Percentiles rank a stretch among this genome's conserved stretches.
Evolutionary conservation across 2,797 vertebrate genomes (phyloP).

Genomic region (Acrossocheilus wenchowensis): DNA sequence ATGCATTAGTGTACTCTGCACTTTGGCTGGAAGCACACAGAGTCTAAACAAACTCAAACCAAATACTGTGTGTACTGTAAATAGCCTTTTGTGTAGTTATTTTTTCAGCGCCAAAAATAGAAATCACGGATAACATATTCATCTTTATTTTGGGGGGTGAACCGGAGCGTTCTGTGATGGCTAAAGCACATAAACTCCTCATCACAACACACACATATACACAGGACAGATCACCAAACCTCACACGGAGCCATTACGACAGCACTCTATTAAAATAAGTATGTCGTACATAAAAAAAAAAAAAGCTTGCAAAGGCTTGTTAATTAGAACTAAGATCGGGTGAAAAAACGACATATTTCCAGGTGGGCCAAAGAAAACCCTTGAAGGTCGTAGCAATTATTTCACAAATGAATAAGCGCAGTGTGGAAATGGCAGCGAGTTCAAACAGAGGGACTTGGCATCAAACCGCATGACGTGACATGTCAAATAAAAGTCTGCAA

Average conservation of each 20-base stretch:
- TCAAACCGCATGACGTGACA: constrained; percentile 68
- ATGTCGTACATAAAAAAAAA: constrained; percentile 19
- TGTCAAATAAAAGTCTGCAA: constrained; percentile 75
- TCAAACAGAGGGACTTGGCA: constrained; percentile 71
- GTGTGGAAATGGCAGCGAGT: constrained; percentile 68
- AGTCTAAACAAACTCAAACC: constrained; percentile 60
- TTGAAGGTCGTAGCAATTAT: constrained; percentile 71
- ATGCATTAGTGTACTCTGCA: constrained; percentile 62
- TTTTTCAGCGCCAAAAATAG: constrained; percentile 58
- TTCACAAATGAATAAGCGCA: constrained; percentile 72
- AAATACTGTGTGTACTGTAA: constrained; percentile 58
- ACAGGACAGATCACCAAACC: constrained; percentile 30
- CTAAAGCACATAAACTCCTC: constrained; percentile 37
- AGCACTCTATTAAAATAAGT: constrained; percentile 30
- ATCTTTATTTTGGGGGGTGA: constrained; percentile 58
- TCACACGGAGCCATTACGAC: constrained; percentile 26
- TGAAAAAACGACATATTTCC: constrained; percentile 52
- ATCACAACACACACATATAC: constrained; percentile 38
- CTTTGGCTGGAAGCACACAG: constrained; percentile 68
- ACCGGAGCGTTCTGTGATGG: constrained; percentile 60
- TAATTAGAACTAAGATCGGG: constrained; percentile 63
- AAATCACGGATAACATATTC: constrained; percentile 64
- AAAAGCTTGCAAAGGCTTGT: constrained; percentile 43
- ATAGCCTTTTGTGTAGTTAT: constrained; percentile 64
- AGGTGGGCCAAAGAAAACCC: constrained; percentile 67